Base-by-base conservation (phyloP, 2,113 vertebrate species). In the Lophochroa leadbeateri region DNA sequence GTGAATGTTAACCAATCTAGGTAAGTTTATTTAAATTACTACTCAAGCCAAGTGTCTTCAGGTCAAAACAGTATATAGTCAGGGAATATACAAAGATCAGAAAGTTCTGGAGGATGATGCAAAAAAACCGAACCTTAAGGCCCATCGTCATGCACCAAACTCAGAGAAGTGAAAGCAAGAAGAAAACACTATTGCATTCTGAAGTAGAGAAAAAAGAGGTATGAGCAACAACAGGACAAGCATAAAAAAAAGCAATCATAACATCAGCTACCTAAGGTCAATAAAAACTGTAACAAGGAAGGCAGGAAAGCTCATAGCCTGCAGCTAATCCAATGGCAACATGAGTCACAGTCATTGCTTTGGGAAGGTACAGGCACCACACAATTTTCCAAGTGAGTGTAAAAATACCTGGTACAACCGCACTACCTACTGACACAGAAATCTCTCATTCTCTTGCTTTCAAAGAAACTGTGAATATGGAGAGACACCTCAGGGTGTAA, bases 401-500 rank as follows among this genome's bases (percentile, higher is more conserved):
- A 61, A 72, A 80, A 92, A 47, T 52, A 80, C 16, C n/a, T 57
- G 18, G n/a, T 43, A 28, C 37, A 74, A 57, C 49, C 41, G 41
- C 5, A 44, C 4, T 23, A 57, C 2, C 7, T 25, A 65, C 7
- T 9, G 8, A 52, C 49, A 65, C 2, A 60, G 53, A 88, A 83
- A 82, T 50, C 14, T 78, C 24, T 17, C 12, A 39, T 5, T 17
- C 27, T 53, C 27, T 64, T 17, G 9, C 58, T 69, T 72, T 50
- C 31, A 75, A 29, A 74, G 7, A 71, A 89, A 75, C 3, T 14
- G 14, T 57, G 37, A 88, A 25, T 50, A 65, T 4, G 4, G 10
- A 44, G 8, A 68, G 4, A 25, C 1, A 84, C 2, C 18, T 46
- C 7, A 58, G 19, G 2, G 9, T 0, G 0, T 3, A n/a, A n/a